phyloP scores from a whole-genome alignment of 2,113 vertebrate genomes.

The Thryonomys swinderianus region DNA sequence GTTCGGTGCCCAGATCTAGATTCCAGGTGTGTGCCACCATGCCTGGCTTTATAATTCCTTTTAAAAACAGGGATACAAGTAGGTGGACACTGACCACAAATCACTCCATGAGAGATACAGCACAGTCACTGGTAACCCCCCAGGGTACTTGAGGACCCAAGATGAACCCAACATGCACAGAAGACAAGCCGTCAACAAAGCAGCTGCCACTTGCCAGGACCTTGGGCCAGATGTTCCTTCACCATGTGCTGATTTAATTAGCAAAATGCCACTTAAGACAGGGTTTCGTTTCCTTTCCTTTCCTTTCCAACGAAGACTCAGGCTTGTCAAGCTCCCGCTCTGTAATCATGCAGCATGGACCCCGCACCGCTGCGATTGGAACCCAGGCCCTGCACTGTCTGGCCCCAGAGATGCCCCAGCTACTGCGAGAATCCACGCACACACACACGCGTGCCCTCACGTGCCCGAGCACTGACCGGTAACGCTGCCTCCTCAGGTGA shows the following conservation, averaged over 20 bases:
- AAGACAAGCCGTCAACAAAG: not conserved
- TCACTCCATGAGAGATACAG: not conserved
- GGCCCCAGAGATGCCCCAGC: not conserved
- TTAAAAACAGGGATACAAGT: constrained; percentile 12
- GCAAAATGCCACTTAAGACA: not conserved
- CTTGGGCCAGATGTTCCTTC: not conserved
- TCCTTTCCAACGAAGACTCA: not conserved
- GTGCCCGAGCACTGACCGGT: constrained; percentile 66
- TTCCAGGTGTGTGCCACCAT: not conserved
- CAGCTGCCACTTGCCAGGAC: not conserved
- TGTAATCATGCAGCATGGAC: accelerated
- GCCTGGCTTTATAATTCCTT: not conserved
- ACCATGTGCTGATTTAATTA: not conserved
- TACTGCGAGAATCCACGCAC: not conserved
- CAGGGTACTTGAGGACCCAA: not conserved
- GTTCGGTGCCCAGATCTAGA: not conserved
- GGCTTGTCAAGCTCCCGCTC: not conserved
- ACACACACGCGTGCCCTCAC: not conserved
- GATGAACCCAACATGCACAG: not conserved
- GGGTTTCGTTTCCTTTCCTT: not conserved
- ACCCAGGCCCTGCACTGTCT: not conserved
- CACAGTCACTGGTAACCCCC: not conserved
- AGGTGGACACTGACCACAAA: not conserved
- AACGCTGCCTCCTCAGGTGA: not conserved
- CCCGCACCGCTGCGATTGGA: not conserved